Evolutionary conservation across 1,140 invertebrate genomes (phyloP).

Genomic region (Chironomus striatipennis): DNA sequence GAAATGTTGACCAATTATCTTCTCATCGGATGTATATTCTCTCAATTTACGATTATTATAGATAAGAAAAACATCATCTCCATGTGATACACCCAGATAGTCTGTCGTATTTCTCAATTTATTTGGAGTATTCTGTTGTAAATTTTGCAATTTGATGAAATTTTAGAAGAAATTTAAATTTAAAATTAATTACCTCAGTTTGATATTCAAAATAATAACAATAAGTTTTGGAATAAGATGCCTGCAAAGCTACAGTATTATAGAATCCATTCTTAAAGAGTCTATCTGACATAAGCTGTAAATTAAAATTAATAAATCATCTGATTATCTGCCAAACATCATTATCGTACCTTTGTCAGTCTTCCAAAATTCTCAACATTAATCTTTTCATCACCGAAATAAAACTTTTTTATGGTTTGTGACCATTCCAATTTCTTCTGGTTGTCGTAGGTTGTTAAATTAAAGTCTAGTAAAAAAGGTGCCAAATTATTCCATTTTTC

Average conservation of each 20-base stretch:
- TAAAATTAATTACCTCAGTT: neutral
- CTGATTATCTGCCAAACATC: neutral
- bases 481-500: slow-evolving; percentile 31
- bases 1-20: neutral
- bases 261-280: neutral
- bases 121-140: neutral
- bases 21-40: neutral
- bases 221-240: neutral
- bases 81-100: neutral
- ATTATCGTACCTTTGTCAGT: neutral
- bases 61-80: neutral
- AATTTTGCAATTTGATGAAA: neutral
- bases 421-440: neutral
- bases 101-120: neutral
- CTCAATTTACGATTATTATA: neutral
- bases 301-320: neutral
- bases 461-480: slow-evolving; percentile 20
- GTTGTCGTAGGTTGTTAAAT: neutral
- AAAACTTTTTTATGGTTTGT: neutral
- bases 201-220: neutral
- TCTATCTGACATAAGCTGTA: neutral
- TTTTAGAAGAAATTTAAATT: neutral
- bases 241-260: neutral
- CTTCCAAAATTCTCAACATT: neutral
- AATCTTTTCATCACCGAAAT: neutral